Percentiles rank a stretch among this genome's conserved stretches.
phyloP scores from a whole-genome alignment of 2,888 invertebrate genomes.

The Diarsia dahlii region DNA sequence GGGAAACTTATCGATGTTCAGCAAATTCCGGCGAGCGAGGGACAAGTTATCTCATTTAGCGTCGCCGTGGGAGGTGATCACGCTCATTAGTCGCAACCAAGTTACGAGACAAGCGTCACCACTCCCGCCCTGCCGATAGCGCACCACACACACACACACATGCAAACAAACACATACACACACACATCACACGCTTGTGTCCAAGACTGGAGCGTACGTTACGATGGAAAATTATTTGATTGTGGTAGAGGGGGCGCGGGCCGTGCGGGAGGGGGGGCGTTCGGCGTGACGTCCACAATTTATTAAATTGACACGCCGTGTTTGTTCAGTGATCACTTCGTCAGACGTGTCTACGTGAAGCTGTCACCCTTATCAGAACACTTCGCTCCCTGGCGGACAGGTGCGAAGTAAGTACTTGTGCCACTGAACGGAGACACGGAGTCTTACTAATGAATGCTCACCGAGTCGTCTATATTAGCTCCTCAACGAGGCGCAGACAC shows the following conservation, averaged over 20 bases:
- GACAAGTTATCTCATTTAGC: constrained; percentile 47
- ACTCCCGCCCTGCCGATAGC: constrained; percentile 14
- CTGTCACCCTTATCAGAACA: constrained; percentile 35
- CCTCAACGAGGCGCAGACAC: constrained; percentile 8
- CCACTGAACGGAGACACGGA: background rate
- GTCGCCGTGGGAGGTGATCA: constrained; percentile 54
- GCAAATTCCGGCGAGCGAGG: constrained; percentile 27
- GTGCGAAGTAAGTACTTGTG: background rate
- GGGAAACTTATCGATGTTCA: constrained; percentile 30
- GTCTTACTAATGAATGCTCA: constrained; percentile 3
- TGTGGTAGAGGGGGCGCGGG: constrained; percentile 17
- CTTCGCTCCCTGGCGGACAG: background rate
- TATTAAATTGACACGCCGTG: constrained; percentile 58
- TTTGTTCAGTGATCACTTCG: constrained; percentile 43
- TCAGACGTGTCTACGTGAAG: constrained; percentile 34
- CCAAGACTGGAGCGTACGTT: constrained; percentile 27
- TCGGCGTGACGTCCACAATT: constrained; percentile 42
- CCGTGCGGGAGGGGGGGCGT: background rate
- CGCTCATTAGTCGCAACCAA: constrained; percentile 51
- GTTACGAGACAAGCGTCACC: constrained; percentile 26
- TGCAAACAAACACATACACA: background rate
- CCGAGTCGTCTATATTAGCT: background rate
- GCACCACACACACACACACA: constrained; percentile 1
- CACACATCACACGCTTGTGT: background rate
- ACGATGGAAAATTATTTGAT: constrained; percentile 63